Evolutionary conservation across 2,113 vertebrate genomes (phyloP).

Genomic region (Camelus bactrianus): DNA sequence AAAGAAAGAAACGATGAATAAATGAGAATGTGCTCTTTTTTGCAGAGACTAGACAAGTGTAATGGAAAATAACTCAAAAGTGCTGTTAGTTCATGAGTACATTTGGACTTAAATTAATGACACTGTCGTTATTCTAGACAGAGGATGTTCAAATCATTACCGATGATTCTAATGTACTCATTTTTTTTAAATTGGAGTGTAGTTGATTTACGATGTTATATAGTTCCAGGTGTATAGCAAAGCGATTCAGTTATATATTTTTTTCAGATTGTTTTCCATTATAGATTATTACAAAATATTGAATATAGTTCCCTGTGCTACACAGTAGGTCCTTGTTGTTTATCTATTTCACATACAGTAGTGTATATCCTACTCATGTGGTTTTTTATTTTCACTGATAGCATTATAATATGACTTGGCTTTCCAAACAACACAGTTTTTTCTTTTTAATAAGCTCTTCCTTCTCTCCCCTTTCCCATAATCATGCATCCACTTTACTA

Average conservation of each 20-base stretch:
- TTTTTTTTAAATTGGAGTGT: neutral
- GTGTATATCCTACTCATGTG: no score
- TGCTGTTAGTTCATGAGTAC: neutral
- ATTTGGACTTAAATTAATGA: neutral
- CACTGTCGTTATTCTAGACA: neutral
- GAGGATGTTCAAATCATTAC: neutral
- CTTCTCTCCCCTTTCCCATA: neutral
- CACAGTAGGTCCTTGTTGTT: no score
- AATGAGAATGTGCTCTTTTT: neutral
- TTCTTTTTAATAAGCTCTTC: neutral
- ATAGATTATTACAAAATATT: no score
- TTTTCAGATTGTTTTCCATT: no score
- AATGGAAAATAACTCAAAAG: neutral
- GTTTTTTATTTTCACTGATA: neutral
- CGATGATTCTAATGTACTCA: neutral
- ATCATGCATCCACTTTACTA: neutral
- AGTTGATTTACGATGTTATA: no score
- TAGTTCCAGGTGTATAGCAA: no score
- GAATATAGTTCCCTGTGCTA: no score
- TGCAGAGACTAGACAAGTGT: neutral
- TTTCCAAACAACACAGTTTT: neutral
- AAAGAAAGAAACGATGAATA: neutral
- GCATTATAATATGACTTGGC: neutral
- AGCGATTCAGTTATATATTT: no score
- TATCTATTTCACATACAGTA: no score